phyloP scores from a whole-genome alignment of 2,888 invertebrate species.

The Andrena minutula region DNA sequence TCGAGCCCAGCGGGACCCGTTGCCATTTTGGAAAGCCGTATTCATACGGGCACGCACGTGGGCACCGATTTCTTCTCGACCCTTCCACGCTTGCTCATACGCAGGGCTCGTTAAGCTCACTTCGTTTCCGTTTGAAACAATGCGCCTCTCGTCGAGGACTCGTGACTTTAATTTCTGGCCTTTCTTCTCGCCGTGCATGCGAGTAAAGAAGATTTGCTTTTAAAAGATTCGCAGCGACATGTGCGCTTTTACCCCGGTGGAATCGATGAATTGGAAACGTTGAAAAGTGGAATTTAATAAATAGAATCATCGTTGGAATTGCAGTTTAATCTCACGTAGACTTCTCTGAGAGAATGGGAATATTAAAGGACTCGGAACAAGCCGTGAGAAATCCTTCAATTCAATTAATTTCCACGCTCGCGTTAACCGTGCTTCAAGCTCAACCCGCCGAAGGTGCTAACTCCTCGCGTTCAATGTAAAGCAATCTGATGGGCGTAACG shows the following conservation, averaged over 20 bases:
- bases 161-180: constrained; percentile 6
- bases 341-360: neutral
- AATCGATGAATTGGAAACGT: neutral
- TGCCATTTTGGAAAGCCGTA: constrained; percentile 79
- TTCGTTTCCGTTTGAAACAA: constrained; percentile 49
- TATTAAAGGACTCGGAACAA: neutral
- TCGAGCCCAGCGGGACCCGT: constrained; percentile 73
- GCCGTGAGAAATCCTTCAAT: neutral
- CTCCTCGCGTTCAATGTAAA: neutral
- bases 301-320: too few relatives aligned
- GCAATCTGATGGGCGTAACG: constrained; percentile 30
- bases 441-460: neutral
- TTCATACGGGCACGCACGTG: constrained; percentile 73
- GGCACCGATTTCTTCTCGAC: constrained; percentile 67
- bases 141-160: constrained; percentile 18
- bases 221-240: neutral
- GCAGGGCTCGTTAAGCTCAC: constrained; percentile 65
- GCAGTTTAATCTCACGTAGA: too few relatives aligned
- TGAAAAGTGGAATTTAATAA: too few relatives aligned
- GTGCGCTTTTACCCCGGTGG: neutral
- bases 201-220: neutral
- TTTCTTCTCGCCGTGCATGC: neutral
- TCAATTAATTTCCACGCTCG: constrained; percentile 10
- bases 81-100: constrained; percentile 75
- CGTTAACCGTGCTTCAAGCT: neutral